Percentiles rank a stretch among this genome's conserved stretches.
phyloP scores from a whole-genome alignment of 2,113 vertebrate genomes.

The Otolemur garnettii region DNA sequence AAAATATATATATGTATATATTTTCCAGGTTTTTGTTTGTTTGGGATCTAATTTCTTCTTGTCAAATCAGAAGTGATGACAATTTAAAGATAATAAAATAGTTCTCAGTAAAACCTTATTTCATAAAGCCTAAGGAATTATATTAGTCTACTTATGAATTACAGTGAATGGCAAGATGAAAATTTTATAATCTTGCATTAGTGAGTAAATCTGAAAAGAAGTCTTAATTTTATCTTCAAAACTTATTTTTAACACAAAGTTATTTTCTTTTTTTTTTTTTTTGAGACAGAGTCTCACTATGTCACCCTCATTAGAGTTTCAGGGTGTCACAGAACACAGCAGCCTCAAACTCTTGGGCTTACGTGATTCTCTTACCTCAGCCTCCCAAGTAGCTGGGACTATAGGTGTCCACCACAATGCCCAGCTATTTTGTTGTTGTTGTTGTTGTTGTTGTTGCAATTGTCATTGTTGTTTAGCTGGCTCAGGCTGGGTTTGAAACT shows the following conservation, averaged over 20 bases:
- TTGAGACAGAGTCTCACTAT: too few relatives aligned
- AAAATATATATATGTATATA: not conserved
- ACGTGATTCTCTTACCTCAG: too few relatives aligned
- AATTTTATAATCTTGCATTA: not conserved
- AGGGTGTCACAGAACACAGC: too few relatives aligned
- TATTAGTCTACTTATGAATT: not conserved
- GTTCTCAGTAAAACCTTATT: not conserved
- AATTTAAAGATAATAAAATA: not conserved
- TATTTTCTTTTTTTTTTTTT: too few relatives aligned
- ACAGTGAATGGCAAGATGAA: not conserved
- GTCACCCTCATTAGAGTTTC: too few relatives aligned
- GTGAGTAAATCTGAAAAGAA: not conserved
- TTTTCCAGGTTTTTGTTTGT: not conserved
- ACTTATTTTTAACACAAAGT: not conserved
- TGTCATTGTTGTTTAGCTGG: too few relatives aligned
- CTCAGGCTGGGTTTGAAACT: too few relatives aligned
- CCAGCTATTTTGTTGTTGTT: too few relatives aligned
- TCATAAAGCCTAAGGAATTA: not conserved
- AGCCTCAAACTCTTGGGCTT: too few relatives aligned
- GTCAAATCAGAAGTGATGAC: not conserved
- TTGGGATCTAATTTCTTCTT: constrained; percentile 5
- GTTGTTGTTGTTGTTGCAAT: too few relatives aligned
- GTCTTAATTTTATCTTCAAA: not conserved
- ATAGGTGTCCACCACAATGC: too few relatives aligned
- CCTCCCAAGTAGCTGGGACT: too few relatives aligned